These are phyloP conservation scores for Xyliphius kryptos DNA, from an alignment of 2,113 vertebrate genomes.

Conservation along the genomic window DNA sequence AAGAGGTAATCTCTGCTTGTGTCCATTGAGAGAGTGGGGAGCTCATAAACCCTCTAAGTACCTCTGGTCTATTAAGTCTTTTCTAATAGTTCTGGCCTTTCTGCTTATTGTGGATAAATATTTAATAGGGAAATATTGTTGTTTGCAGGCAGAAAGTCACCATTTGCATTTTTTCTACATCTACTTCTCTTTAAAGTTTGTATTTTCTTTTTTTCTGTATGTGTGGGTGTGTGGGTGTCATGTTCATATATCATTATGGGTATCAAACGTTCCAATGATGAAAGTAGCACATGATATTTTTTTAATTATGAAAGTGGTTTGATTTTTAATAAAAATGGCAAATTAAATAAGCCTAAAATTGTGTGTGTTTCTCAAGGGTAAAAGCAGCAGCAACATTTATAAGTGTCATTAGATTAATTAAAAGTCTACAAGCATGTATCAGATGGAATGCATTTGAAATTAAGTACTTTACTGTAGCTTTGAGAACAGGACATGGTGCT, in stretches of 20 bases:
- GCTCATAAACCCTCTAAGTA: slow-evolving; percentile 29
- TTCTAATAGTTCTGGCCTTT: slow-evolving; percentile 32
- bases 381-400: slow-evolving; percentile 34
- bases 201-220: no score
- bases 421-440: slow-evolving; percentile 29
- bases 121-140: slow-evolving; percentile 30
- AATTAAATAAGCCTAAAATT: no score
- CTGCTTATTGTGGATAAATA: slow-evolving; percentile 38
- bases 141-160: slow-evolving; percentile 1
- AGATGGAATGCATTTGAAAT: slow-evolving; percentile 14
- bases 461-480: slow-evolving; percentile 27
- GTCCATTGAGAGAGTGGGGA: slow-evolving; percentile 20
- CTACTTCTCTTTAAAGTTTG: no score
- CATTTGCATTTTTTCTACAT: neutral
- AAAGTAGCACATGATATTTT: no score
- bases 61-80: slow-evolving; percentile 40
- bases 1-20: neutral
- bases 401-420: slow-evolving; percentile 41
- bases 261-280: no score
- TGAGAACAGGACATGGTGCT: no score
- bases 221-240: no score
- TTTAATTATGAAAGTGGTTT: no score
- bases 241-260: no score
- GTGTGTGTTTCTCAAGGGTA: slow-evolving; percentile 24
- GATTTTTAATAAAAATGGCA: no score